phyloP scores from a whole-genome alignment of 2,888 invertebrate species.

The Phengaris alcon region DNA sequence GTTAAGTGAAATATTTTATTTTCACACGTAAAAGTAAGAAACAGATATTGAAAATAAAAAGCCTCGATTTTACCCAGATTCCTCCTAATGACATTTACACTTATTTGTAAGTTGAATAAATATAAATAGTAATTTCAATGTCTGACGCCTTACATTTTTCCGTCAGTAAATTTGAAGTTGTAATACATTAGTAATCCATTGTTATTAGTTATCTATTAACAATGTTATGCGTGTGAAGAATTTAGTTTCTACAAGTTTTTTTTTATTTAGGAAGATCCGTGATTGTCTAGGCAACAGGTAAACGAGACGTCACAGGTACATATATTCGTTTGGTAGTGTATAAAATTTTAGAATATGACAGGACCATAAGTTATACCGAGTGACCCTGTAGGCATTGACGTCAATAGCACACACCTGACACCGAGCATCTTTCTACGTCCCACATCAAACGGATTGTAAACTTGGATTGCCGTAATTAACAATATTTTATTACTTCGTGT shows the following conservation, averaged over 20 bases:
- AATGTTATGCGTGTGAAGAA: background rate
- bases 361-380: slow-evolving; percentile 26
- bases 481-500: slow-evolving; percentile 7
- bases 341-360: slow-evolving; percentile 29
- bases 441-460: slow-evolving; percentile 1
- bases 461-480: background rate
- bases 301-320: slow-evolving; percentile 3
- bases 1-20: too few relatives aligned
- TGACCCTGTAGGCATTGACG: slow-evolving; percentile 53
- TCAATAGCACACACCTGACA: slow-evolving; percentile 45
- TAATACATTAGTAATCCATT: slow-evolving; percentile 6
- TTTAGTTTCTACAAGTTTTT: slow-evolving; percentile 7
- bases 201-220: slow-evolving; percentile 4
- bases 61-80: background rate
- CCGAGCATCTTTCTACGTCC: slow-evolving; percentile 44
- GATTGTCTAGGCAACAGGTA: background rate
- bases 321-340: slow-evolving; percentile 1
- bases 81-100: background rate
- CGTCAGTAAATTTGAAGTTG: background rate
- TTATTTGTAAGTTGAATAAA: slow-evolving; percentile 7
- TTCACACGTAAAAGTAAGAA: background rate
- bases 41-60: background rate
- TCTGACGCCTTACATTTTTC: background rate
- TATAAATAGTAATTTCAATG: background rate
- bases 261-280: background rate